Evolutionary conservation across 2,113 vertebrate genomes (phyloP).

Genomic region (Cyprinodon brontotheroides): DNA sequence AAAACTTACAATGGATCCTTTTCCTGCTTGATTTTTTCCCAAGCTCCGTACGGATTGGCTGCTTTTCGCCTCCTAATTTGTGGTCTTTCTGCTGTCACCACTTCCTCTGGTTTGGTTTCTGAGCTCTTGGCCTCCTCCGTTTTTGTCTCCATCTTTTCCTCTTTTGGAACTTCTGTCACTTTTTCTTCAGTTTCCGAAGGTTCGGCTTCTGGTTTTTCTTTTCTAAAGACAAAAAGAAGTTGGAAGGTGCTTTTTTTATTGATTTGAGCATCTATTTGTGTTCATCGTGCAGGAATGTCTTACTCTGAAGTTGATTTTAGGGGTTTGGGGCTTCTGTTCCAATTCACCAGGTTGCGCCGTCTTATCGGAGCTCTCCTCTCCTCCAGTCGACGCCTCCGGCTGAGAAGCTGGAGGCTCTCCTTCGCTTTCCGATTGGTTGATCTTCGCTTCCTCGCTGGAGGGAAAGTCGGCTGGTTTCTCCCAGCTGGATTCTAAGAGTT

Average conservation of each 20-base stretch:
- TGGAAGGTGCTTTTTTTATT: background rate
- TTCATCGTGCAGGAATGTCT: background rate
- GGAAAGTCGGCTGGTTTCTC: constrained; percentile 84
- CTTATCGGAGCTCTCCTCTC: constrained; percentile 46
- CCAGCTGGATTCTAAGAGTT: constrained; percentile 89
- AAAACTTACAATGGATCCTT: constrained; percentile 83
- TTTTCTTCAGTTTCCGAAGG: constrained; percentile 43
- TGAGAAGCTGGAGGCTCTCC: constrained; percentile 51
- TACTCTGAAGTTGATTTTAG: constrained; percentile 84
- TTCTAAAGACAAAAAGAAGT: constrained; percentile 56
- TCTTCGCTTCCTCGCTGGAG: constrained; percentile 24
- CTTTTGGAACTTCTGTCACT: constrained; percentile 16
- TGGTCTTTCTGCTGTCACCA: background rate
- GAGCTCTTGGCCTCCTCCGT: constrained; percentile 22
- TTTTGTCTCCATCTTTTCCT: constrained; percentile 16
- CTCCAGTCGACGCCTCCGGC: constrained; percentile 64
- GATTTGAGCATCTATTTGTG: fast-evolving
- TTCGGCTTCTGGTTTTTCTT: constrained; percentile 60
- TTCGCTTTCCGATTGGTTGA: constrained; percentile 7
- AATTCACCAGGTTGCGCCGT: constrained; percentile 43
- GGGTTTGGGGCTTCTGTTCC: constrained; percentile 38
- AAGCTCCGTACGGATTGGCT: constrained; percentile 85
- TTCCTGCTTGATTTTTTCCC: constrained; percentile 84
- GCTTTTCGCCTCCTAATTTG: constrained; percentile 53
- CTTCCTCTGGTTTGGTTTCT: constrained; percentile 29